Percentiles rank a stretch among this genome's conserved stretches.
phyloP scores from a whole-genome alignment of 2,797 vertebrate genomes.

The Chaunax sp. region DNA sequence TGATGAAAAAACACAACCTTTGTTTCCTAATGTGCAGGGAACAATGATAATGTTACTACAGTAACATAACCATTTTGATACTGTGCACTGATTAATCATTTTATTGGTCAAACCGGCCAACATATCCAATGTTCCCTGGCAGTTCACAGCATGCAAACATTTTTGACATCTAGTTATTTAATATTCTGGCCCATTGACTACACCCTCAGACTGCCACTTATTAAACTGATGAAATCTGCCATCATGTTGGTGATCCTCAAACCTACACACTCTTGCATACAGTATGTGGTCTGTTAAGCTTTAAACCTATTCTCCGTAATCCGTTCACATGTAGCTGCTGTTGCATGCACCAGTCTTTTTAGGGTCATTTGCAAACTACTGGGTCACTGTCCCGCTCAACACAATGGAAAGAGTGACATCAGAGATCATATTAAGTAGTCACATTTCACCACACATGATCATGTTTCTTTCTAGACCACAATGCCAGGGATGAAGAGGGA shows the following conservation, averaged over 20 bases:
- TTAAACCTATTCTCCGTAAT: too few species aligned
- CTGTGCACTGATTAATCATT: not conserved
- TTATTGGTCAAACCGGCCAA: not conserved
- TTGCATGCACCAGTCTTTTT: too few species aligned
- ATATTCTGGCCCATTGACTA: not conserved
- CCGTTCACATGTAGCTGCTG: too few species aligned
- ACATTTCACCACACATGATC: not conserved
- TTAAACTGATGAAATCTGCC: not conserved
- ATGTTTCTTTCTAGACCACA: constrained; percentile 83
- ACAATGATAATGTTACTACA: not conserved
- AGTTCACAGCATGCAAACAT: not conserved
- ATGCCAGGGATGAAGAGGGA: constrained; percentile 99
- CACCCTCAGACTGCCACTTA: not conserved
- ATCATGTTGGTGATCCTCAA: not conserved
- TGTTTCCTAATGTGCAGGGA: too few species aligned
- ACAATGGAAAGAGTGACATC: not conserved
- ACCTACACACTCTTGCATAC: too few species aligned
- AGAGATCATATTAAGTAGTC: not conserved
- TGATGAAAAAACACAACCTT: not conserved
- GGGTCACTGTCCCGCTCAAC: not conserved
- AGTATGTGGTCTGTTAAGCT: too few species aligned
- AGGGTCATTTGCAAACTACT: not conserved
- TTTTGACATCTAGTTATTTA: not conserved
- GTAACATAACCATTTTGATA: not conserved
- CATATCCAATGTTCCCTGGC: not conserved